Evolutionary conservation across 2,888 invertebrate genomes (phyloP), one percentile per base, ranked within the genome.

Genomic region (Perizoma flavofasciatum): DNA sequence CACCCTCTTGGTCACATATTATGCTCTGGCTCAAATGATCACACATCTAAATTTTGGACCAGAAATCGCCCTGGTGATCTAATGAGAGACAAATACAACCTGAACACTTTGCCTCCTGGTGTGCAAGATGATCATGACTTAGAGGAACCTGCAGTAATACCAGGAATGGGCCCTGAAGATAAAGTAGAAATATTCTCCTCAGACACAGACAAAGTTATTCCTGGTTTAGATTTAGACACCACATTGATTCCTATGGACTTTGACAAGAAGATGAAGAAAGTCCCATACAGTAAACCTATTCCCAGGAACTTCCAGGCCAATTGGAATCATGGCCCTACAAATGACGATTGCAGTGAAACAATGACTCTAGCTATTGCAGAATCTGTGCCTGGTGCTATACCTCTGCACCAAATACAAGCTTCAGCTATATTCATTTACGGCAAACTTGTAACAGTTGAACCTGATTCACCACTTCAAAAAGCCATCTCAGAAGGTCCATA

Each of bases 1-100:
- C 99, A 99, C 93, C 99, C 99, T 0, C 92, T 99, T 11, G 99
- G 99, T 0, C 99, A 99, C 79, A 99, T 99, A 74, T 93, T 99
- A 39, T 99, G 98, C 79, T 98, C 99, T 4, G 99, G 99, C 0
- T 99, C 99, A n/a, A 99, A 99, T 89, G 99, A 99, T 89, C 99
- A 99, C 79, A 98, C 99, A 34, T 97, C 96, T 33, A 99, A 99
- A 90, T 99, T 99, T 91, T 99, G 99, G 99, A 99, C 99, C 2
- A 93, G 99, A 66, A 99, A 99, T 89, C 94, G 99, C 49, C 99
- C 99, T 0, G 99, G 99, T 22, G 99, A 99, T 92, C 94, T 96
- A 59, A 99, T 99, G 98, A 95, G 98, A 79, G 99, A 99, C 85
- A 98, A 98, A 88, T 99, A 99, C 86, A 98, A 98, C 86, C 93